Percentiles rank a stretch among this genome's conserved stretches.
Conservation (phyloP, 2,888 invertebrate genomes). For the Baccha elongata region DNA sequence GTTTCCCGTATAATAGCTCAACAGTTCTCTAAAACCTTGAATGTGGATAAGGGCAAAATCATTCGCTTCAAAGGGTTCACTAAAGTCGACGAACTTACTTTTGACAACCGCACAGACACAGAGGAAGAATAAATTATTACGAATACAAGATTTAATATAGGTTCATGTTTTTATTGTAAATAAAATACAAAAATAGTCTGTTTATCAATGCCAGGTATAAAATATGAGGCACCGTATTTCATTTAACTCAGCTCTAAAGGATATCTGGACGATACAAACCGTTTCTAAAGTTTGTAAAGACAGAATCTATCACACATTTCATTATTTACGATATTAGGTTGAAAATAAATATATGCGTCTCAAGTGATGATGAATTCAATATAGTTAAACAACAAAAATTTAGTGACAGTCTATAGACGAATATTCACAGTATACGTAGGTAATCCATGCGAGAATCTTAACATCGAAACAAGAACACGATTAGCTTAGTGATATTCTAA, state of each 20-base stretch:
- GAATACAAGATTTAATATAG: not conserved
- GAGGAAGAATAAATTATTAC: not conserved
- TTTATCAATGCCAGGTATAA: conserved; percentile 37
- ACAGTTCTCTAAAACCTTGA: conserved; percentile 78
- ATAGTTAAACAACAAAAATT: conserved; percentile 31
- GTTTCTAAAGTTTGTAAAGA: conserved; percentile 11
- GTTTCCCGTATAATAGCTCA: conserved; percentile 74
- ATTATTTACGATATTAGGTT: conserved; percentile 41
- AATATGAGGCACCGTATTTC: conserved; percentile 40
- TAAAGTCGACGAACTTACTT: conserved; percentile 78
- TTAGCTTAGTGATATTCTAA: conserved; percentile 53
- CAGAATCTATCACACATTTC: conserved; percentile 50
- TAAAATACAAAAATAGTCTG: conserved; percentile 57
- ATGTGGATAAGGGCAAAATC: conserved; percentile 80
- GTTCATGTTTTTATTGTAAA: conserved; percentile 62
- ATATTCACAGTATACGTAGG: conserved; percentile 54
- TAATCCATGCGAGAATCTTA: conserved; percentile 48
- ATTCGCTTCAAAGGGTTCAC: conserved; percentile 78
- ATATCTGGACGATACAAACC: conserved; percentile 6
- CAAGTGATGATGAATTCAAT: conserved; percentile 52
- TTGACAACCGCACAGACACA: conserved; percentile 48
- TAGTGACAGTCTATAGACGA: conserved; percentile 56
- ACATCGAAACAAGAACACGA: conserved; percentile 13
- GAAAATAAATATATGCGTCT: conserved; percentile 61
- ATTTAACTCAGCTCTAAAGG: conserved; percentile 1